Evolutionary conservation across 2,888 invertebrate genomes (phyloP), one percentile per base, ranked within the genome.

Genomic region (Gortyna flavago): DNA sequence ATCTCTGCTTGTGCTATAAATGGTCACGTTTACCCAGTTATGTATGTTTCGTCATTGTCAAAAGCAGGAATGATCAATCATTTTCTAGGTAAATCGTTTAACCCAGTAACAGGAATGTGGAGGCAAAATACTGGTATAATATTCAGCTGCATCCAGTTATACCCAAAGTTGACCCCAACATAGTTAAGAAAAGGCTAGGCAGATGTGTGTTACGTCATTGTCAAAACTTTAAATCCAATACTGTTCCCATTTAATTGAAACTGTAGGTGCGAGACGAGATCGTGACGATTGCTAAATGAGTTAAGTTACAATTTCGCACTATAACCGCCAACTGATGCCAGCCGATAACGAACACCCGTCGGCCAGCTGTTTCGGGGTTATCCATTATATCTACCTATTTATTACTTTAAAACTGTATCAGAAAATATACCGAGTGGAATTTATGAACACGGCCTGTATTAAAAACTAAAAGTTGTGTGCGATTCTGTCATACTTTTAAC

Each of bases 281-380:
- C 73, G 72, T 76, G 72, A 72, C 72, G 62, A 86, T 80, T 74
- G 32, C 74, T 76, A 83, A 85, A 86, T 75, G 86, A 80, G 80
- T 86, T 79, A 86, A 86, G 80, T 85, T 85, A 72, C 69, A 79
- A 61, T 73, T 79, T 86, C 79, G 69, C 76, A 83, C 85, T 73
- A 85, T 85, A 62, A 76, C 80, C 71, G 65, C 76, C 84, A 85
- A 74, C 84, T 83, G 86, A 83, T 86, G 76, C 74, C 61, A 35
- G 48, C 72, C 76, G 69, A 80, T 85, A 85, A 83, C 84, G 75
- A 83, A 86, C 86, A 83, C 72, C 86, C 80, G 75, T 48, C 76
- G 74, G 29, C 75, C 77, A 80, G 72, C 72, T 85, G 84, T 86
- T 86, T 80, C 73, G 72, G 75, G 72, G 41, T 86, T 70, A 77